These are phyloP conservation scores for Dexiosoma caninum DNA, from an alignment of 2,888 invertebrate genomes.

Conservation along the genomic window DNA sequence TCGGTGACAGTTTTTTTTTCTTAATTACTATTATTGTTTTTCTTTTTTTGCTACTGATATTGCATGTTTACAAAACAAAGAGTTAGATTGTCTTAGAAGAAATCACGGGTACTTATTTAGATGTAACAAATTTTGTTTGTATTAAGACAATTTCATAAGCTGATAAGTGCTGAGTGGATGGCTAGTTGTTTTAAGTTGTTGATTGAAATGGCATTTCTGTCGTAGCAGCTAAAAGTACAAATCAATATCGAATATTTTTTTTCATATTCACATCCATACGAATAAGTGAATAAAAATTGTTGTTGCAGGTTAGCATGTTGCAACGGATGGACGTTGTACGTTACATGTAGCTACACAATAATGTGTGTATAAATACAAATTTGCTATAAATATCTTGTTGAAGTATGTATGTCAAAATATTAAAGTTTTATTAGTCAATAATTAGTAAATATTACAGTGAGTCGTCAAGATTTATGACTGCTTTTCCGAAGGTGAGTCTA, in stretches of 20 bases:
- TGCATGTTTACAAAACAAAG: constrained; percentile 29
- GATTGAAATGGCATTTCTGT: constrained; percentile 16
- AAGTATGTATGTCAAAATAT: background rate
- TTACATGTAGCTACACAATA: background rate
- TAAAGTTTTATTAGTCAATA: too few species aligned
- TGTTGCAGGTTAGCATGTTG: constrained; percentile 66
- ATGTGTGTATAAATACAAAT: background rate
- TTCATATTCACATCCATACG: constrained; percentile 57
- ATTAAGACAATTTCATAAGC: constrained; percentile 4
- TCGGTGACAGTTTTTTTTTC: background rate
- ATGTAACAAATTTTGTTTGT: background rate
- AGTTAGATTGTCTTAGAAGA: constrained; percentile 27
- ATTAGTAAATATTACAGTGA: background rate
- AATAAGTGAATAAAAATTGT: constrained; percentile 10
- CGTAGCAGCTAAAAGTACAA: constrained; percentile 68
- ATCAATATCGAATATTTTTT: constrained; percentile 49
- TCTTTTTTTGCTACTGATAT: too few species aligned
- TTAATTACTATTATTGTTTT: too few species aligned
- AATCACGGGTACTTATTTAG: background rate
- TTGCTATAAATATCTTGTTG: background rate
- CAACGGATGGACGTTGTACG: constrained; percentile 62
- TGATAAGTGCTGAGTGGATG: background rate
- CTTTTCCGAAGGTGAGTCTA: too few species aligned
- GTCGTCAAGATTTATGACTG: too few species aligned
- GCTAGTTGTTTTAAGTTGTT: constrained; percentile 2